Base-by-base conservation (phyloP, 2,888 invertebrate genomes). In the Troides oblongomaculatus region DNA sequence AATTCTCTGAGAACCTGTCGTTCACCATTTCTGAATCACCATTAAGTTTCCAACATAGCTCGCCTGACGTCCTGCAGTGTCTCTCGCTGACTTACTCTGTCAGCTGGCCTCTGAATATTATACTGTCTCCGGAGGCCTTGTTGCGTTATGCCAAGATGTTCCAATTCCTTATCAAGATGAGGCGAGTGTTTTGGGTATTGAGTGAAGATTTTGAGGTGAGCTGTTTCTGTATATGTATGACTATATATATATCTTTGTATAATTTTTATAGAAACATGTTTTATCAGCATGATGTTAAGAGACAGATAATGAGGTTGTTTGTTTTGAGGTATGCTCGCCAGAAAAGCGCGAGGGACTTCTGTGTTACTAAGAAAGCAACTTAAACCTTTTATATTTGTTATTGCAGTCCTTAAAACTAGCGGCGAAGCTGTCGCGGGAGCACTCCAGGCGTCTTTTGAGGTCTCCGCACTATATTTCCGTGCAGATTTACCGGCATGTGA, bases 91-190 rank as follows among this genome's bases (percentile, higher is more conserved):
- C 94, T 3, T 97, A 96, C 82, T 91, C 94, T 17, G 94, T 96
- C 14, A 85, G 93, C 4, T 97, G 97, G 97, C 97, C 97, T 0
- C 82, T 97, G 0, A 97, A 96, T 84, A 94, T 97, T 58, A 93
- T 97, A 66, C 84, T 97, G 66, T 96, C 96, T 10, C 94, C 94
- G 0, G 95, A 96, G 74, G 94, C 96, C 0, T 84, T 97, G 72
- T 85, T 93, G 18, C 94, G 96, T 75, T 97, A 97, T 78, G 94
- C 95, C 0, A 94, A 94, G 76, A 95, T 97, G 1, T 97, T 97
- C 80, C 95, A 95, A 79, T 96, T 96, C 82, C 85, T 97, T 57
- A 81, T 97, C 66, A 96, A 96, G 85, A 93, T 97, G 77, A 94
- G 95, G 67, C 92, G 97, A 68, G 94, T 96, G n/a, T 94, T 95